A percentile compares a stretch with the other conserved stretches of the same genome.
Evolutionary conservation across 2,888 invertebrate species (phyloP).

Genomic region (Drosophila maculinotata): DNA sequence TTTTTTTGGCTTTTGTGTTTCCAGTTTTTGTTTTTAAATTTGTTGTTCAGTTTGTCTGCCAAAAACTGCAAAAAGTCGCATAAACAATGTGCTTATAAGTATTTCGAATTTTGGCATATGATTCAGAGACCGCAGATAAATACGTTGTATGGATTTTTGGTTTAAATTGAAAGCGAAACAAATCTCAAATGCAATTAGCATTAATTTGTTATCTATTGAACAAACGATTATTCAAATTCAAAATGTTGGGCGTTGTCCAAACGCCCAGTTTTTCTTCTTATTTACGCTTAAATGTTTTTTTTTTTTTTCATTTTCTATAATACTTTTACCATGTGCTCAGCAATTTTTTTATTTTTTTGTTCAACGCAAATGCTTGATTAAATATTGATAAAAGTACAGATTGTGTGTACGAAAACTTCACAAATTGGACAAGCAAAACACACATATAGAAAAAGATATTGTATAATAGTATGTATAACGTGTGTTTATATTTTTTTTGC

Average conservation of each 20-base stretch:
- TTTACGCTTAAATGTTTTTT: not conserved
- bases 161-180: constrained; percentile 11
- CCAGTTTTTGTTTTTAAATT: constrained; percentile 30
- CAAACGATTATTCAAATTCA: constrained; percentile 32
- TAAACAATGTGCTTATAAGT: constrained; percentile 22
- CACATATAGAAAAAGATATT: constrained; percentile 10
- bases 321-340: constrained; percentile 13
- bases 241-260: constrained; percentile 40
- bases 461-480: constrained; percentile 17
- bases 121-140: constrained; percentile 46
- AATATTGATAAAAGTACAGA: constrained; percentile 63
- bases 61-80: constrained; percentile 31
- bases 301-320: constrained; percentile 6
- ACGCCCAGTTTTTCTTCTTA: constrained; percentile 31
- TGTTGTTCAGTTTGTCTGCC: constrained; percentile 17
- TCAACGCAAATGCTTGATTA: constrained; percentile 54
- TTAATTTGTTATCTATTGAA: constrained; percentile 58
- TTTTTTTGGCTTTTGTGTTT: constrained; percentile 30
- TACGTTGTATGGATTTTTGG: constrained; percentile 13
- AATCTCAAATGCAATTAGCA: constrained; percentile 65
- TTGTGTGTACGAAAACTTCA: constrained; percentile 20
- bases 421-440: not conserved
- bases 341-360: constrained; percentile 8
- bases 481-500: constrained; percentile 27
- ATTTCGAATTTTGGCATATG: constrained; percentile 38